Percentiles rank a stretch among this genome's conserved stretches.
Conservation (phyloP, 2,113 vertebrate genomes). For the Poeciliopsis turrubarensis region DNA sequence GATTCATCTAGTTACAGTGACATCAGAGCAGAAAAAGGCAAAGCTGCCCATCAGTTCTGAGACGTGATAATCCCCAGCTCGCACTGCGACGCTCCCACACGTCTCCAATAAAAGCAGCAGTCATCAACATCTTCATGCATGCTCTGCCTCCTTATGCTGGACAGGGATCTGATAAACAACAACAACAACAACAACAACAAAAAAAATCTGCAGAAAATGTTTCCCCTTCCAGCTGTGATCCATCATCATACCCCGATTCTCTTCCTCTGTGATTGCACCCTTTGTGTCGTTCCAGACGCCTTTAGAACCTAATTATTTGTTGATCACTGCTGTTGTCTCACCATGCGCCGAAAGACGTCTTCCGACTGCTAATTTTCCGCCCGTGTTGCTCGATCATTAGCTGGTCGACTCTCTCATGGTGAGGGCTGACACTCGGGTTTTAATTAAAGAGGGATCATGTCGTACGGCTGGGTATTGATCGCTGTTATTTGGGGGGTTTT, state of each 20-base stretch:
- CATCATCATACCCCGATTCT: slow-evolving; percentile 13
- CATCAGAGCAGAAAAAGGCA: neutral
- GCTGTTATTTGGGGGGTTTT: slow-evolving; percentile 24
- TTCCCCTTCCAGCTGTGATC: neutral
- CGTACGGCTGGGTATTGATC: slow-evolving; percentile 37
- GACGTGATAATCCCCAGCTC: no score
- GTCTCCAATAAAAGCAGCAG: no score
- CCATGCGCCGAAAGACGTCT: slow-evolving; percentile 9
- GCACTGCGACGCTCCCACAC: no score
- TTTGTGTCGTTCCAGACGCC: slow-evolving; percentile 32
- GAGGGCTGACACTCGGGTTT: slow-evolving; percentile 12
- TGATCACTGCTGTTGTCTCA: slow-evolving; percentile 47
- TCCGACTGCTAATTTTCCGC: slow-evolving; percentile 30
- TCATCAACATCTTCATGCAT: neutral
- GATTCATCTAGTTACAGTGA: neutral
- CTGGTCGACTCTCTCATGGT: slow-evolving; percentile 1
- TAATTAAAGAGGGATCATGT: slow-evolving; percentile 36
- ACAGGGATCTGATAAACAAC: neutral
- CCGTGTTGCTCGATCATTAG: slow-evolving; percentile 34
- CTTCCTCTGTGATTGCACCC: slow-evolving; percentile 25
- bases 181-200: no score
- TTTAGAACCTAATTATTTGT: slow-evolving; percentile 39
- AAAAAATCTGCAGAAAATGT: neutral
- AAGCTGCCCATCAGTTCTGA: neutral
- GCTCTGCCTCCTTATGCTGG: neutral